phyloP scores from a whole-genome alignment of 2,797 vertebrate genomes.

The Triplophysa yarkandensis region DNA sequence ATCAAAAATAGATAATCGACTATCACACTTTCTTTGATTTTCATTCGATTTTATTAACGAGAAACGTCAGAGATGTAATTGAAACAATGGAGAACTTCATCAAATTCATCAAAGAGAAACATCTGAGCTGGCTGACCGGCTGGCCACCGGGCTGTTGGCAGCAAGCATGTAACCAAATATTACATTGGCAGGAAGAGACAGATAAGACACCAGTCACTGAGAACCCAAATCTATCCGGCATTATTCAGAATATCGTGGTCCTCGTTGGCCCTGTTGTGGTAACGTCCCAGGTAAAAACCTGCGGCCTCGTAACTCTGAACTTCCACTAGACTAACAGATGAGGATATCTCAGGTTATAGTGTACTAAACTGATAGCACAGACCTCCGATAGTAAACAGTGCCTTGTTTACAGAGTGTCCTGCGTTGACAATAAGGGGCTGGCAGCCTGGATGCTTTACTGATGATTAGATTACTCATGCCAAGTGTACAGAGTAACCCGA shows the following conservation, averaged over 20 bases:
- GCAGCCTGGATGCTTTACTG: conserved; percentile 30
- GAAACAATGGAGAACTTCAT: too few relatives aligned
- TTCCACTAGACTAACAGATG: conserved; percentile 36
- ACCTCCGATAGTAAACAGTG: conserved; percentile 26
- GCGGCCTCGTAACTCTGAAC: not conserved
- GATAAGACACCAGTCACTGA: not conserved
- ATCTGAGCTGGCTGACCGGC: not conserved
- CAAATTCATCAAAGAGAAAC: too few relatives aligned
- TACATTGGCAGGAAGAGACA: not conserved
- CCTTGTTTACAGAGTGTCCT: conserved; percentile 34
- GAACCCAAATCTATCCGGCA: too few relatives aligned
- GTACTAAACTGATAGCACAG: conserved; percentile 30
- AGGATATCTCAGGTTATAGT: conserved; percentile 2
- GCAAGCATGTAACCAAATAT: conserved; percentile 15
- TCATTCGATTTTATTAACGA: too few relatives aligned
- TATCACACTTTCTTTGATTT: too few relatives aligned
- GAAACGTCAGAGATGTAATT: too few relatives aligned
- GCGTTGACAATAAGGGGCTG: conserved; percentile 42
- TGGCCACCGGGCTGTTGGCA: not conserved
- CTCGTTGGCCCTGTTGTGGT: not conserved
- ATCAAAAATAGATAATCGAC: too few relatives aligned
- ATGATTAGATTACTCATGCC: conserved; percentile 41
- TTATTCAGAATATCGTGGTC: not conserved
- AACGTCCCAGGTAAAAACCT: not conserved
- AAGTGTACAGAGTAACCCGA: conserved; percentile 36